Evolutionary conservation across 2,113 vertebrate genomes (phyloP), one percentile per base, ranked within the genome.

Genomic region (Tyto alba): DNA sequence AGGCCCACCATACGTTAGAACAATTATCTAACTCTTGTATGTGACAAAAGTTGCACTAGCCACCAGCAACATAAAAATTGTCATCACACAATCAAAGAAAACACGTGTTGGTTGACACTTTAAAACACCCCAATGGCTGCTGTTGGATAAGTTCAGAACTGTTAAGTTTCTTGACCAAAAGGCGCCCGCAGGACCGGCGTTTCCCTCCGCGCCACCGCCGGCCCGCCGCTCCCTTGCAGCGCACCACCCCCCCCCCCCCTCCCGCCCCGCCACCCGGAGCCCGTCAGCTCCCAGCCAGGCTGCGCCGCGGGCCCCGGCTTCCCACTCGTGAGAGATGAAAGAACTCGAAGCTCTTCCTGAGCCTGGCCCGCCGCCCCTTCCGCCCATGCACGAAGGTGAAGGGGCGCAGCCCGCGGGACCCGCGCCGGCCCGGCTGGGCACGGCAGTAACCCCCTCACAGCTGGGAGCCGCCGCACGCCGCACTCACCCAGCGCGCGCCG

Each of bases 1-100:
- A 83, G 10, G 10, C 15, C 27, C 53, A 25, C 32, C 9, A 1
- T 4, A 22, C 1, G 4, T 26, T 38, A 47, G 25, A 72, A 43
- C 4, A 0, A 29, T 2, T 9, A 23, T 6, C 52, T 9, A 38
- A 41, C 20, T 22, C 32, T 0, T 2, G 10, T 2, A 12, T 0
- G 9, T 4, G 27, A 32, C 38, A 8, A 30, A 32, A 45, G 22
- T 6, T 29, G 21, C 67, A 8, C 7, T 1, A 16, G 22, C 55
- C 30, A 8, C 52, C 30, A 2, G 21, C 57, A 6, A n/a, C 10
- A 1, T 21, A 20, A 29, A 14, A 38, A 4, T 1, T 1, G 6
- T 21, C 59, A 8, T 1, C 27, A 10, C n/a, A 2, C 2, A 40
- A 40, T 13, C 18, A 59, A 23, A 25, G 43, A 10, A 25, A 52